phyloP scores from a whole-genome alignment of 2,888 invertebrate genomes.

The Bellardia pandia region DNA sequence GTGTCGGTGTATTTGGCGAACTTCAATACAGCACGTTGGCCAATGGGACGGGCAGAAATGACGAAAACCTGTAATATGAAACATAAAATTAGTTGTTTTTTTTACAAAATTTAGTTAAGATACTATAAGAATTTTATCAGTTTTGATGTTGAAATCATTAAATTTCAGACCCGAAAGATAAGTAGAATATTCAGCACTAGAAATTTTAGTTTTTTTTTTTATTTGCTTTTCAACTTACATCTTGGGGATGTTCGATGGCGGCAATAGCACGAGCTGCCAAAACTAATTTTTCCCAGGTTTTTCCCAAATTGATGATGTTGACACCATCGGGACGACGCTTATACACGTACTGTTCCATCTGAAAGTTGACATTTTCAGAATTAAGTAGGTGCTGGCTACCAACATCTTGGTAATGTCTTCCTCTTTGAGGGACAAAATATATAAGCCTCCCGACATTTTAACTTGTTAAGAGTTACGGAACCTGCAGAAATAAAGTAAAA shows the following conservation, averaged over 20 bases:
- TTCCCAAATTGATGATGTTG: slow-evolving; percentile 97
- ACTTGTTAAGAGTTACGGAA: slow-evolving; percentile 86
- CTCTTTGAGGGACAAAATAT: slow-evolving; percentile 95
- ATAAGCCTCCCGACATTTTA: slow-evolving; percentile 99
- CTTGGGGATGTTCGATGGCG: slow-evolving; percentile 98
- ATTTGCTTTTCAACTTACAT: slow-evolving; percentile 87
- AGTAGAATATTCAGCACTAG: slow-evolving; percentile 81
- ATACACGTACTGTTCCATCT: slow-evolving; percentile 98
- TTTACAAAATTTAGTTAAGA: neutral
- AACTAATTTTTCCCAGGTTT: slow-evolving; percentile 99
- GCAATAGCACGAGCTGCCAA: slow-evolving; percentile 99
- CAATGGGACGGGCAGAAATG: slow-evolving; percentile 96
- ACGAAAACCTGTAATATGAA: slow-evolving; percentile 88
- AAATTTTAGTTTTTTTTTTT: neutral
- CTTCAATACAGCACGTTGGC: slow-evolving; percentile 98
- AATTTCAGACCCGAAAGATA: slow-evolving; percentile 85
- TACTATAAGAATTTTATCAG: slow-evolving; percentile 35
- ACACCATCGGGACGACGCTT: slow-evolving; percentile 97
- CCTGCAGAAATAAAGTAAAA: slow-evolving; percentile 74
- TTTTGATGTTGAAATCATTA: slow-evolving; percentile 80
- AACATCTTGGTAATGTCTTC: slow-evolving; percentile 99
- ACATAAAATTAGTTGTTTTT: neutral
- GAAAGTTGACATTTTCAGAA: slow-evolving; percentile 96
- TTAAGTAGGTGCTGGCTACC: slow-evolving; percentile 97
- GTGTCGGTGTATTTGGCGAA: slow-evolving; percentile 99